A percentile compares a stretch with the other conserved stretches of the same genome.
phyloP scores from a whole-genome alignment of 1,140 invertebrate genomes.

The Tetramorium alpestre region DNA sequence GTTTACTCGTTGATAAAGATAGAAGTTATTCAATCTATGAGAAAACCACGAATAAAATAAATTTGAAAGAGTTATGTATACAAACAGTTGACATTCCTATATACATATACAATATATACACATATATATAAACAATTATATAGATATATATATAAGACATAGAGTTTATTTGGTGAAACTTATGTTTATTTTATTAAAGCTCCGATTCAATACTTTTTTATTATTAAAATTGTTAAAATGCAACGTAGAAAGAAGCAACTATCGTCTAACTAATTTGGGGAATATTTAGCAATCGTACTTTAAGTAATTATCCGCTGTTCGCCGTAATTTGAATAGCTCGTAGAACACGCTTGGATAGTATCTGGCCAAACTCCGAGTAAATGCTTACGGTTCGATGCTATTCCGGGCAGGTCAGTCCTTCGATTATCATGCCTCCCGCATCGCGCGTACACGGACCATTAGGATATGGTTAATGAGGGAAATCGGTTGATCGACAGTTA shows the following conservation, averaged over 20 bases:
- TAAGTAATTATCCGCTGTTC: not conserved
- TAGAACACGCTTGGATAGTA: not conserved
- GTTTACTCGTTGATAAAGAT: constrained; percentile 23
- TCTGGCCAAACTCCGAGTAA: not conserved
- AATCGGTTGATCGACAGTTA: constrained; percentile 57
- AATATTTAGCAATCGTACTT: not conserved
- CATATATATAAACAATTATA: not conserved
- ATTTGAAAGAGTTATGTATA: constrained; percentile 6
- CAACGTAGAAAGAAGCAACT: not conserved
- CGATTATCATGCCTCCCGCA: constrained; percentile 47
- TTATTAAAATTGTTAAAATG: not conserved
- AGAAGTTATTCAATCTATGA: constrained; percentile 31
- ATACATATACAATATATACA: not conserved
- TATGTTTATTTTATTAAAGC: not conserved
- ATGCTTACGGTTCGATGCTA: constrained; percentile 20
- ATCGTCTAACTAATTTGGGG: not conserved
- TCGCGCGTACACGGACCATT: constrained; percentile 24
- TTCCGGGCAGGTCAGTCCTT: constrained; percentile 38
- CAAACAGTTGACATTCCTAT: not conserved
- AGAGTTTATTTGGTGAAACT: not conserved
- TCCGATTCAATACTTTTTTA: not conserved
- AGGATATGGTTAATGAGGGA: constrained; percentile 50
- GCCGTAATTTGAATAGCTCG: constrained; percentile 13
- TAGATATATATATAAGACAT: not conserved
- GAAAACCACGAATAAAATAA: constrained; percentile 28